phyloP scores from a whole-genome alignment of 2,888 invertebrate genomes.

The Stegophylla sp. region DNA sequence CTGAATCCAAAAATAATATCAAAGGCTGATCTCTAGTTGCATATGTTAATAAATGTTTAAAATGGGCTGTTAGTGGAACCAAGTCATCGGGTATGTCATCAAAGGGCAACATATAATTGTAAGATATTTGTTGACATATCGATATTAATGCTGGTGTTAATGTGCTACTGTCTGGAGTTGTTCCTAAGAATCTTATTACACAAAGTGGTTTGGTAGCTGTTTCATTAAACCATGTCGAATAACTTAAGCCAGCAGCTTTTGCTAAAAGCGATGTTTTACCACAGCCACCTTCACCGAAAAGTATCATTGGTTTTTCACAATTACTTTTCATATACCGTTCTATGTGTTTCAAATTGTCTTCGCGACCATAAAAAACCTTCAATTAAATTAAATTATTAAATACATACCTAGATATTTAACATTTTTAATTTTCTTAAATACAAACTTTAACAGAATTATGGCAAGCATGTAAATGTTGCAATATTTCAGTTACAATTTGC shows the following conservation, averaged over 20 bases:
- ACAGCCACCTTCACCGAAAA: slow-evolving; percentile 96
- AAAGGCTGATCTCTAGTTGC: slow-evolving; percentile 85
- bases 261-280: slow-evolving; percentile 96
- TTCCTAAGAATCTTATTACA: slow-evolving; percentile 91
- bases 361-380: slow-evolving; percentile 89
- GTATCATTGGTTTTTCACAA: slow-evolving; percentile 85
- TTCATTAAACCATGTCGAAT: slow-evolving; percentile 73
- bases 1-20: slow-evolving; percentile 90
- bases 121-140: slow-evolving; percentile 93
- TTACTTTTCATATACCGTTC: slow-evolving; percentile 82
- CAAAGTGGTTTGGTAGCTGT: slow-evolving; percentile 80
- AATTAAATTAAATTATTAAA: slow-evolving; percentile 1
- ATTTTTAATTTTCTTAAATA: background rate
- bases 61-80: slow-evolving; percentile 93
- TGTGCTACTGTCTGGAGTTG: slow-evolving; percentile 95
- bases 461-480: slow-evolving; percentile 94
- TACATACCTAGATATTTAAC: background rate
- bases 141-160: slow-evolving; percentile 92
- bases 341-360: slow-evolving; percentile 81
- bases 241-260: slow-evolving; percentile 84
- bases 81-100: slow-evolving; percentile 95
- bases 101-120: slow-evolving; percentile 88
- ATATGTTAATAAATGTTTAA: slow-evolving; percentile 88
- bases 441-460: slow-evolving; percentile 85
- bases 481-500: slow-evolving; percentile 89